Conservation (phyloP, 2,797 vertebrate species). For the Heteromormyrus szaboi region DNA sequence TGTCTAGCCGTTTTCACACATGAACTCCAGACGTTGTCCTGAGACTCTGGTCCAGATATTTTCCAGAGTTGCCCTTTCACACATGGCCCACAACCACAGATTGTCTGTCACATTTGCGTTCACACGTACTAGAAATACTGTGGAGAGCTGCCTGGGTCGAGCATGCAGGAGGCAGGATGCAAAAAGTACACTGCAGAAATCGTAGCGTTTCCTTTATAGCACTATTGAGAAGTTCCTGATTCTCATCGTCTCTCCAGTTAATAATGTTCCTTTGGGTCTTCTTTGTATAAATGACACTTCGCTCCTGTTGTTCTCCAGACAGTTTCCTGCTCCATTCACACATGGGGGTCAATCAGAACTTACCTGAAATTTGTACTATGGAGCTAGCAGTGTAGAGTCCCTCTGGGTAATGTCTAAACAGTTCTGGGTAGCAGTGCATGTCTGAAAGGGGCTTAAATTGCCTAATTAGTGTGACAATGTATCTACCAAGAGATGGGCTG, state of each 20-base stretch:
- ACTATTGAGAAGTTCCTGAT: background rate
- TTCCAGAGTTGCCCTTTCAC: background rate
- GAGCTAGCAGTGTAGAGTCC: background rate
- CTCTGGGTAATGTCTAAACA: background rate
- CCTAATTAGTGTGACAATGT: background rate
- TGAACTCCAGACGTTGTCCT: background rate
- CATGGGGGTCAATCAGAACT: background rate
- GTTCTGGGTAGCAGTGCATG: background rate
- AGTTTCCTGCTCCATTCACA: background rate
- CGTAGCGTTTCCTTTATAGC: background rate
- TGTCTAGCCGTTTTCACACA: background rate
- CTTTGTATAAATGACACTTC: background rate
- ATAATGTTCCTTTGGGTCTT: background rate
- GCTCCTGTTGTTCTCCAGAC: background rate
- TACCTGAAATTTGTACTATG: background rate
- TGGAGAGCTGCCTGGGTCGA: background rate
- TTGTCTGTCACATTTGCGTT: background rate
- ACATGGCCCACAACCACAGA: background rate
- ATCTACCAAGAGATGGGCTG: background rate
- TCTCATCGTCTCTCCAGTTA: background rate
- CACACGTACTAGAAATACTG: background rate
- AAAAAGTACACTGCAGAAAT: background rate
- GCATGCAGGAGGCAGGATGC: background rate
- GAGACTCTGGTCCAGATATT: background rate
- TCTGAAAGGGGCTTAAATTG: background rate